Conservation (phyloP, 2,888 invertebrate genomes). For the Tetragonula carbonaria region DNA sequence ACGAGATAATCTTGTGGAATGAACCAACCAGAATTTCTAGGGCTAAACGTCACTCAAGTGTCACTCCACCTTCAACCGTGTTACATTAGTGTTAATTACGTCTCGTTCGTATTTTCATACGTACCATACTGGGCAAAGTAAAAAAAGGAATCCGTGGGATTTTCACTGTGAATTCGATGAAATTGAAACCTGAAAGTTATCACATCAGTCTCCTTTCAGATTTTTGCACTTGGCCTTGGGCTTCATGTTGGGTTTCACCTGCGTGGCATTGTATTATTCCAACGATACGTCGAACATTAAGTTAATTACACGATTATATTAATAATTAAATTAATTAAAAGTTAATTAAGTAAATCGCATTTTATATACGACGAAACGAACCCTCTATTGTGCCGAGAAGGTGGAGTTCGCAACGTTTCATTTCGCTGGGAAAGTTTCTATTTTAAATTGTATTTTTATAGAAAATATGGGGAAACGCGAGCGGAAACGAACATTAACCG, state of each 20-base stretch:
- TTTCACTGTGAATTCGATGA: not conserved
- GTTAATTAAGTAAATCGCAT: not conserved
- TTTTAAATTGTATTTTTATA: not conserved
- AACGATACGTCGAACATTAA: not conserved
- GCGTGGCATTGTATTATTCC: too few species aligned
- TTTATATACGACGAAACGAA: not conserved
- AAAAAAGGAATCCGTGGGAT: constrained; percentile 2
- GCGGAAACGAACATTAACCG: not conserved
- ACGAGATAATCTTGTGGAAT: constrained; percentile 20
- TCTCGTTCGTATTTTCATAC: constrained; percentile 37
- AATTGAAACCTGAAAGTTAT: not conserved
- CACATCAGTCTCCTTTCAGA: not conserved
- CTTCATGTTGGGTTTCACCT: not conserved
- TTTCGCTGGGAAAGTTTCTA: not conserved
- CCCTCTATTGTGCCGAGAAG: not conserved
- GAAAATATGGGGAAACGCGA: not conserved
- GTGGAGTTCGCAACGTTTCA: not conserved
- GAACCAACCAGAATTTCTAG: constrained; percentile 23
- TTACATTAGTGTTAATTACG: constrained; percentile 51
- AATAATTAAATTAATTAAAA: not conserved
- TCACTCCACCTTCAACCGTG: constrained; percentile 29
- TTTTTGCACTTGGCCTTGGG: not conserved
- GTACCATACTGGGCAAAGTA: not conserved
- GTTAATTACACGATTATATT: too few species aligned
- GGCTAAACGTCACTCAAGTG: constrained; percentile 44